Evolutionary conservation across 2,888 invertebrate genomes (phyloP).

Genomic region (Cremastinae sp.): DNA sequence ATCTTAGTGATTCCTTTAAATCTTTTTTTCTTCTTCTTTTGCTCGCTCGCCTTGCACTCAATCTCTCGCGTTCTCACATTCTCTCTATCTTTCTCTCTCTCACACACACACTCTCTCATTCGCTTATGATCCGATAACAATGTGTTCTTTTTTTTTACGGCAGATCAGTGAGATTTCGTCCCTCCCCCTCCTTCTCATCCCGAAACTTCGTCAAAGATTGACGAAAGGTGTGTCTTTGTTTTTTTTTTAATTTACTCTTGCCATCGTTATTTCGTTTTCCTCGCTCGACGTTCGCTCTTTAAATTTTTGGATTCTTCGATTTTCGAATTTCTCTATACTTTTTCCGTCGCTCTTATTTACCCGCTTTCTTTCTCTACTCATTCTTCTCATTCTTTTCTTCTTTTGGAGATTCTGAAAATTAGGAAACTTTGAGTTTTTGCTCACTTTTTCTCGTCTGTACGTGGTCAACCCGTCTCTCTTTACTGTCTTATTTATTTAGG

Average conservation of each 20-base stretch:
- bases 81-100: conserved; percentile 23
- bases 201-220: too few species aligned
- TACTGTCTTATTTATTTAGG: conserved; percentile 13
- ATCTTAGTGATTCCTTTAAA: conserved; percentile 32
- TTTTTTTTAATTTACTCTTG: too few species aligned
- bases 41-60: too few species aligned
- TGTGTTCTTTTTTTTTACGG: too few species aligned
- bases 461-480: background rate
- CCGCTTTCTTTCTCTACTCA: background rate
- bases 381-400: conserved; percentile 5
- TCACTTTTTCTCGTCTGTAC: background rate
- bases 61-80: too few species aligned
- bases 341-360: background rate
- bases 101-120: conserved; percentile 25
- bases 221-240: too few species aligned
- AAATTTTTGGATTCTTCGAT: too few species aligned
- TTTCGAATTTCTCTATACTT: too few species aligned
- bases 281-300: too few species aligned
- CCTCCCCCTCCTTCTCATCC: too few species aligned
- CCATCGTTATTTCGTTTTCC: conserved; percentile 46
- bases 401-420: background rate
- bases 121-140: conserved; percentile 27
- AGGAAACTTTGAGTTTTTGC: background rate
- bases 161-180: conserved; percentile 20
- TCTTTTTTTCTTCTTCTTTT: conserved; percentile 38